Percentiles rank a stretch among this genome's conserved stretches.
These are phyloP conservation scores for Pempheris klunzingeri DNA, from an alignment of 2,797 vertebrate species.

Conservation along the genomic window DNA sequence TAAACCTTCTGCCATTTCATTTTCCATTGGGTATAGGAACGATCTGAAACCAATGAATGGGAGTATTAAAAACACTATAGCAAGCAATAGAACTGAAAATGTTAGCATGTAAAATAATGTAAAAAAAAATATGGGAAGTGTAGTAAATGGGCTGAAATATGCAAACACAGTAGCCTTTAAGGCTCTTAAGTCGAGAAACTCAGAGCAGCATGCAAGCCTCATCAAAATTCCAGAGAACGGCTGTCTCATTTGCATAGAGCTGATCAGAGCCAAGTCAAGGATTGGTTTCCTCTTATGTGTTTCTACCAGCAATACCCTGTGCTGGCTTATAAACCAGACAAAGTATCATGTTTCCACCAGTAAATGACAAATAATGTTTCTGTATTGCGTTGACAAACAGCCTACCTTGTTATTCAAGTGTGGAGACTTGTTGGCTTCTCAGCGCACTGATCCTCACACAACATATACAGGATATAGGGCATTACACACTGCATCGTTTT, in stretches of 20 bases:
- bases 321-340: not conserved
- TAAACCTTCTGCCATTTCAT: not conserved
- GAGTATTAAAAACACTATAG: not conserved
- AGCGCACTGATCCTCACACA: not conserved
- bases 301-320: not conserved
- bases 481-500: not conserved
- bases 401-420: too few relatives aligned
- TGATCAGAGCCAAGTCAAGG: slow-evolving; percentile 6
- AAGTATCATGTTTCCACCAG: not conserved
- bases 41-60: not conserved
- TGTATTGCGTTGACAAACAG: not conserved
- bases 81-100: not conserved
- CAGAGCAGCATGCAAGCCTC: not conserved
- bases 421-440: too few relatives aligned
- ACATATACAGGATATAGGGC: not conserved
- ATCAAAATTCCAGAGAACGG: not conserved
- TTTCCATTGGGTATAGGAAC: not conserved
- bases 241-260: slow-evolving; percentile 18
- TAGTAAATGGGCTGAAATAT: not conserved
- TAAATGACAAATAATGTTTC: not conserved
- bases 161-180: not conserved
- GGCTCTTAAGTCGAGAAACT: not conserved
- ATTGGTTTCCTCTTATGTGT: not conserved
- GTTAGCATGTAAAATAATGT: not conserved
- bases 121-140: not conserved